Evolutionary conservation across 2,888 invertebrate genomes (phyloP), one percentile per base, ranked within the genome.

Genomic region (Cynaeus angustus): DNA sequence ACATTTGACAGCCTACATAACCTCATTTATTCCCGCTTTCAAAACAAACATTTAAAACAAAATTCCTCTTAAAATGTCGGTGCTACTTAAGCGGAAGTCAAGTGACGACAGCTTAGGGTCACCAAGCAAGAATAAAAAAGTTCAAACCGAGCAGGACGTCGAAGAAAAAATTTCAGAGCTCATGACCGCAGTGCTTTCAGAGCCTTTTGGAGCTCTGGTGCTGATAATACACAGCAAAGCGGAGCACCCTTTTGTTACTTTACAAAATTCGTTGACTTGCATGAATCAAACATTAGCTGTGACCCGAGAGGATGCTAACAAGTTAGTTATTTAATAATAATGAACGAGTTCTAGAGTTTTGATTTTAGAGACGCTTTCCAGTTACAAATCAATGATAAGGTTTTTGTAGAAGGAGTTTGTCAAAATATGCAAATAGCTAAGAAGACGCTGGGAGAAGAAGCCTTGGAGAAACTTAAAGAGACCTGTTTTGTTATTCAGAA

Each of bases 401-500:
- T 30, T 30, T 64, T 30, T 41, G 64, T 21, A 3, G 10, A 12
- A 41, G 64, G 33, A 0, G 3, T 0, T 4, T 56, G 14, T 56
- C 38, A 16, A 28, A 65, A 50, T 10, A 10, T 41, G 1, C 41
- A 28, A 21, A 0, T n/a, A 0, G 64, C 68, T 0, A 21, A 37
- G n/a, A 3, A 3, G 21, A 3, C 13, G 7, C 13, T 68, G 12
- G 48, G 50, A 12, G 21, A 64, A 21, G 30, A 13, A 8, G 58
- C 33, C 16, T 9, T 65, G 9, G 21, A 50, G n/a, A 46, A 68
- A 41, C 38, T 68, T 9, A 48, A 13, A 26, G 33, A 56, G 12
- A 50, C 30, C 10, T 68, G 64, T 33, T 64, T 68, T 33, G 41
- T 68, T 13, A 43, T 68, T 13, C 16, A 30, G 10, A 68, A 50